Conservation (phyloP, 2,888 invertebrate genomes). For the Muschampia plurimacula region DNA sequence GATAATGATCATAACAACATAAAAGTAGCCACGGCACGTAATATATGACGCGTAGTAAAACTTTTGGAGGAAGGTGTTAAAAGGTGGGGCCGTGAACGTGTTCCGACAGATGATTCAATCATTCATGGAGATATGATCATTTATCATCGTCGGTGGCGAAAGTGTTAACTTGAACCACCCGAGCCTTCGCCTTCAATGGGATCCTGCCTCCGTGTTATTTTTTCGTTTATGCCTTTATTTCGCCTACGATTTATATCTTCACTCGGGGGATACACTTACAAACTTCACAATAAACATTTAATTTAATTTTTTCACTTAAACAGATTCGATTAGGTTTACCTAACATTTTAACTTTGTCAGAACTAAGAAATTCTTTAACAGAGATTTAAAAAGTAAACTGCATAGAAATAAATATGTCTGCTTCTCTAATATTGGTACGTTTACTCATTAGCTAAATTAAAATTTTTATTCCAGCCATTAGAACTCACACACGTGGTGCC, state of each 20-base stretch:
- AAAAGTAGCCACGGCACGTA: slow-evolving; percentile 79
- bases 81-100: slow-evolving; percentile 78
- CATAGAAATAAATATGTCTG: background rate
- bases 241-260: slow-evolving; percentile 62
- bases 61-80: slow-evolving; percentile 83
- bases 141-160: slow-evolving; percentile 80
- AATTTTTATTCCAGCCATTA: slow-evolving; percentile 42
- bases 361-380: too few species aligned
- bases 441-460: slow-evolving; percentile 1
- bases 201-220: slow-evolving; percentile 63
- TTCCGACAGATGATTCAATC: slow-evolving; percentile 82
- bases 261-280: slow-evolving; percentile 47
- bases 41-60: slow-evolving; percentile 82
- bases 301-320: background rate
- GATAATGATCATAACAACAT: slow-evolving; percentile 83
- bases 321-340: too few species aligned
- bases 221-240: slow-evolving; percentile 62
- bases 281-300: background rate
- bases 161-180: slow-evolving; percentile 72
- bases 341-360: too few species aligned
- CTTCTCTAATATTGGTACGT: background rate
- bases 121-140: slow-evolving; percentile 82
- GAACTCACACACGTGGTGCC: slow-evolving; percentile 52
- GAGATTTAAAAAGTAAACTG: background rate
- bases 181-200: slow-evolving; percentile 63